Percentiles rank a stretch among this genome's conserved stretches.
These are phyloP conservation scores for Hesperophylax magnus DNA, from an alignment of 1,140 invertebrate species.

Conservation along the genomic window DNA sequence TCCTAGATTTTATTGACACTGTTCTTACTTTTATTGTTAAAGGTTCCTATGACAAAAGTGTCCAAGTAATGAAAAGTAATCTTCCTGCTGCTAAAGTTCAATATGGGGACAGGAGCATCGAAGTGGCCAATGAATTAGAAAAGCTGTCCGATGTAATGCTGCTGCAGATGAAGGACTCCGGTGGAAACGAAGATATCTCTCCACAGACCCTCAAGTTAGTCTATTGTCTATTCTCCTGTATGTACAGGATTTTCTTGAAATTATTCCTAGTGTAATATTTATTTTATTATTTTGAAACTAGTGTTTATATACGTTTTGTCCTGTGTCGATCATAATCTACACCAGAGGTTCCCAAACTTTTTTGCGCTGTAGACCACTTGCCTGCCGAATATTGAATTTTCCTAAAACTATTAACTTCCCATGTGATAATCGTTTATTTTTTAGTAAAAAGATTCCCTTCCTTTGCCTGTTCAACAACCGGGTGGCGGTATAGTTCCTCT, in stretches of 20 bases:
- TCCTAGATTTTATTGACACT: background rate
- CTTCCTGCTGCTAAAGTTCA: background rate
- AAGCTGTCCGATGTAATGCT: constrained; percentile 63
- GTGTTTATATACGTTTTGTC: too few species aligned
- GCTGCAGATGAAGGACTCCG: background rate
- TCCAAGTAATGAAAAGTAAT: background rate
- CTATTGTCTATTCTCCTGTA: background rate
- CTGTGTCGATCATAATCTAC: too few species aligned
- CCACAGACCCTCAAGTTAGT: background rate
- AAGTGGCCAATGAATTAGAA: constrained; percentile 62
- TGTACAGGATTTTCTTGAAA: background rate
- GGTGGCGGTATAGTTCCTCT: too few species aligned
- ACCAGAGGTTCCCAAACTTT: too few species aligned
- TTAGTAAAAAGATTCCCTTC: too few species aligned
- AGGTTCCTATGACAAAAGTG: background rate
- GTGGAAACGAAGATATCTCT: background rate
- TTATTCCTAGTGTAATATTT: background rate
- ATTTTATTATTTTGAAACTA: background rate
- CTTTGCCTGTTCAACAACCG: too few species aligned
- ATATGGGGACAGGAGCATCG: background rate
- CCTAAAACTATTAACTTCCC: too few species aligned
- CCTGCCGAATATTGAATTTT: too few species aligned
- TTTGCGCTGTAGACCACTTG: too few species aligned
- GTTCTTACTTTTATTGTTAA: background rate
- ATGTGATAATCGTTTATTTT: too few species aligned